Evolutionary conservation across 2,888 invertebrate genomes (phyloP).

Genomic region (Galerucella pusilla): DNA sequence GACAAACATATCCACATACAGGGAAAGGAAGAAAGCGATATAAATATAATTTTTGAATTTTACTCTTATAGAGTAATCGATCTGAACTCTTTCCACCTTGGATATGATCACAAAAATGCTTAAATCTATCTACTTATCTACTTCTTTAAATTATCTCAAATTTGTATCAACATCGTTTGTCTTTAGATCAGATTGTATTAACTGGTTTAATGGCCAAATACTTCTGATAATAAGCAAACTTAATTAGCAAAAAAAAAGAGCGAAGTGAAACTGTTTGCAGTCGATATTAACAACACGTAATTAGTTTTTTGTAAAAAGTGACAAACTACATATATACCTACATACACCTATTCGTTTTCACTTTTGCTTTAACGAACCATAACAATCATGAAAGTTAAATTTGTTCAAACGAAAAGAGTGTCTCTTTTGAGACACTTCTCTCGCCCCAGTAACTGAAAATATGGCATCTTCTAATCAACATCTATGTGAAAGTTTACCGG

Average conservation of each 20-base stretch:
- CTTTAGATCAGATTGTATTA: too few relatives aligned
- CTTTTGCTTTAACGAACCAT: constrained; percentile 54
- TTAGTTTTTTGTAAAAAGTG: constrained; percentile 51
- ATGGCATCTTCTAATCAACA: constrained; percentile 44
- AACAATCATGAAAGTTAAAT: constrained; percentile 51
- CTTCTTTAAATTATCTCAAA: too few relatives aligned
- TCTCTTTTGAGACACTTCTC: constrained; percentile 47
- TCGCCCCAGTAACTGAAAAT: constrained; percentile 51
- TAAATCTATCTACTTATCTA: too few relatives aligned
- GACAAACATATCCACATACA: too few relatives aligned
- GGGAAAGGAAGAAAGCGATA: too few relatives aligned
- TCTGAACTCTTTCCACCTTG: too few relatives aligned
- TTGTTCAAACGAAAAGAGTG: constrained; percentile 52
- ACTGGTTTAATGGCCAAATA: too few relatives aligned
- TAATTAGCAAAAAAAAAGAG: not conserved
- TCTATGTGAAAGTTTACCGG: constrained; percentile 50
- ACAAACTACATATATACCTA: constrained; percentile 49
- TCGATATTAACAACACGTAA: constrained; percentile 24
- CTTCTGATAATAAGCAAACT: not conserved
- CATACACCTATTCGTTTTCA: constrained; percentile 49
- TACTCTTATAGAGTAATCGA: too few relatives aligned
- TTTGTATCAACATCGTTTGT: too few relatives aligned
- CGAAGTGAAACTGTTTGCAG: constrained; percentile 25
- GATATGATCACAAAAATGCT: too few relatives aligned
- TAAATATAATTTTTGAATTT: too few relatives aligned